Conservation (phyloP, 2,797 vertebrate species). For the Sebastolobus altivelis region DNA sequence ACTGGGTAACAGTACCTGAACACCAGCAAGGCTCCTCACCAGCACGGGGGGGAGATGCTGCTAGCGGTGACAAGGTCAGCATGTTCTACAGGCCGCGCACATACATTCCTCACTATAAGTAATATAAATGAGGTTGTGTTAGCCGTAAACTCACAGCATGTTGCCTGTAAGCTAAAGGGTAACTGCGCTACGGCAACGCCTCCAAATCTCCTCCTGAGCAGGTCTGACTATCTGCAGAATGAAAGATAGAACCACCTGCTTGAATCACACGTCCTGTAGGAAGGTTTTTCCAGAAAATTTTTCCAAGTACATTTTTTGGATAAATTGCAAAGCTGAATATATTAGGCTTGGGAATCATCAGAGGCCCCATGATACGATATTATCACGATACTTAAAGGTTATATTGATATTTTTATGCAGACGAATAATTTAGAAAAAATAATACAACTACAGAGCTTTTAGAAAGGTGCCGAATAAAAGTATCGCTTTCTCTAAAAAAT, state of each 20-base stretch:
- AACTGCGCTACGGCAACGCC: constrained; percentile 71
- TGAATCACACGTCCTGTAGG: not conserved
- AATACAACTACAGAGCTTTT: no score
- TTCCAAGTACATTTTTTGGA: constrained; percentile 8
- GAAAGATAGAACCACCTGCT: constrained; percentile 60
- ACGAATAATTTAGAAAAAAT: no score
- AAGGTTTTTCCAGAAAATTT: constrained; percentile 32
- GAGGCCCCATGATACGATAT: no score
- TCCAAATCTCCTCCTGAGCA: constrained; percentile 73
- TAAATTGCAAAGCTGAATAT: constrained; percentile 15
- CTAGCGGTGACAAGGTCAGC: constrained; percentile 92
- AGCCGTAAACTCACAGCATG: constrained; percentile 81
- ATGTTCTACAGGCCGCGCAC: constrained; percentile 81
- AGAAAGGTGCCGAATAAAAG: no score
- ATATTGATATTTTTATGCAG: no score
- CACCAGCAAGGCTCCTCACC: constrained; percentile 59
- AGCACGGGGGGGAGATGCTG: constrained; percentile 60
- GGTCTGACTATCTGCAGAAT: constrained; percentile 40
- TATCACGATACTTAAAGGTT: no score
- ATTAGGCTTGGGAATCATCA: no score
- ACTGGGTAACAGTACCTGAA: constrained; percentile 66
- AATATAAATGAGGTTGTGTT: constrained; percentile 87
- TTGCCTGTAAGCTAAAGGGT: constrained; percentile 83
- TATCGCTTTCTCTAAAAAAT: no score
- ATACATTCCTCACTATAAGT: constrained; percentile 82